phyloP scores from a whole-genome alignment of 1,140 invertebrate species.

The Drosophila bipectinata region DNA sequence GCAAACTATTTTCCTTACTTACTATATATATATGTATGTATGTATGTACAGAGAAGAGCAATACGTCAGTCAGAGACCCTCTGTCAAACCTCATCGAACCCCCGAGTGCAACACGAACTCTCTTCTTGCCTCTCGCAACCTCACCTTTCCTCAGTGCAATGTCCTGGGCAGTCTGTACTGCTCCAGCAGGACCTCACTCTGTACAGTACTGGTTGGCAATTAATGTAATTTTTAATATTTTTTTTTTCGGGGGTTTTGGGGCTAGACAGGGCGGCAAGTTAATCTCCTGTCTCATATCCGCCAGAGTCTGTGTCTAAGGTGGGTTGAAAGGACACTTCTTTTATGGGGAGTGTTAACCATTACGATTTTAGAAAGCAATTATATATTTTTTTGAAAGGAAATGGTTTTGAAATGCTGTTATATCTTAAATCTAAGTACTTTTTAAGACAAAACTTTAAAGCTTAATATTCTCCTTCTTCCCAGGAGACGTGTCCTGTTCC shows the following conservation, averaged over 20 bases:
- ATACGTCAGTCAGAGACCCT: slow-evolving; percentile 39
- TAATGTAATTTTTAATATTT: slow-evolving; percentile 15
- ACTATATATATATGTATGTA: background rate
- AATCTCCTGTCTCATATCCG: slow-evolving; percentile 78
- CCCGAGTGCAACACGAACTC: slow-evolving; percentile 40
- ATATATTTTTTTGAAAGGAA: slow-evolving; percentile 17
- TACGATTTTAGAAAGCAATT: slow-evolving; percentile 31
- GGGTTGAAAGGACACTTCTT: background rate
- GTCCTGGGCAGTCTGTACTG: slow-evolving; percentile 35
- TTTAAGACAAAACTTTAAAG: too few relatives aligned
- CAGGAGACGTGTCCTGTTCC: slow-evolving; percentile 32
- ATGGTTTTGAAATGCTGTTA: too few relatives aligned
- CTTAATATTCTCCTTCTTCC: background rate
- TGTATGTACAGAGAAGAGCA: slow-evolving; percentile 16
- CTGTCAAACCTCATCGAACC: slow-evolving; percentile 59
- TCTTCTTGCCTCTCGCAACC: slow-evolving; percentile 1
- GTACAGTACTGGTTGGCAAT: slow-evolving; percentile 17
- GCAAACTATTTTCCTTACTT: slow-evolving; percentile 56
- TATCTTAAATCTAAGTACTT: too few relatives aligned
- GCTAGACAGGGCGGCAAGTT: slow-evolving; percentile 49
- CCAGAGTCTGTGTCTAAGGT: slow-evolving; percentile 22
- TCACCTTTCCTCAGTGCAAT: slow-evolving; percentile 22
- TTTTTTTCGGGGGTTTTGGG: background rate
- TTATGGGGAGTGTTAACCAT: slow-evolving; percentile 11
- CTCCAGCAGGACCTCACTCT: slow-evolving; percentile 8